Evolutionary conservation across 2,113 vertebrate species (phyloP), one percentile per base, ranked within the genome.

Genomic region (Haemorhous mexicanus): DNA sequence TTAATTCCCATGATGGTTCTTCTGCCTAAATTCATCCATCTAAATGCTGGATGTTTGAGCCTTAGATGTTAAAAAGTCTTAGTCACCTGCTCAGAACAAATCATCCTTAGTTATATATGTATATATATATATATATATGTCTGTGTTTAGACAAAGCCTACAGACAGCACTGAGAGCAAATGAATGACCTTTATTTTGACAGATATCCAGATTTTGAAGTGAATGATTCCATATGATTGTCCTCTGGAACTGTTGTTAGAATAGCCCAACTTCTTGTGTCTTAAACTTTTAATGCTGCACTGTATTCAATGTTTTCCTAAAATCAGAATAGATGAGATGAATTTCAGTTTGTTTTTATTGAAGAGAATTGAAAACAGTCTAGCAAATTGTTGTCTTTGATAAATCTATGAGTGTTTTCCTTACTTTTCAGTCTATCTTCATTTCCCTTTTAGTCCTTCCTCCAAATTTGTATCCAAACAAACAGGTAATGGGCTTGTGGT

Each of bases 221-320:
- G 46, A 64, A 26, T 47, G 4, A 32, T 81, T 63, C 28, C 28
- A 20, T 41, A 17, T 41, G 2, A 2, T 37, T 62, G 7, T 66
- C 6, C 30, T 78, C 26, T 12, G 15, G 17, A 41, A 1, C 5
- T 63, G 3, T 27, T 59, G 2, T 46, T 87, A 39, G n/a, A 55
- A 43, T 33, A 68, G 27, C 11, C 56, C 30, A 88, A 24, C 10
- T 68, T 41, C 41, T 41, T 13, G 41, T 41, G 41, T 41, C 24
- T 47, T 68, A 53, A 67, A 28, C 22, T 59, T 78, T 37, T 2
- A 3, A 0, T 37, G 22, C 27, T 62, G 10, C 1, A 0, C 28
- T 26, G 1, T 59, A 24, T 37, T 56, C 39, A 64, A 11, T 39
- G 3, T 47, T 73, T 47, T 27, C 43, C 17, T 74, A 66, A 74